Evolutionary conservation across 2,797 vertebrate genomes (phyloP).

Genomic region (Falco cherrug): DNA sequence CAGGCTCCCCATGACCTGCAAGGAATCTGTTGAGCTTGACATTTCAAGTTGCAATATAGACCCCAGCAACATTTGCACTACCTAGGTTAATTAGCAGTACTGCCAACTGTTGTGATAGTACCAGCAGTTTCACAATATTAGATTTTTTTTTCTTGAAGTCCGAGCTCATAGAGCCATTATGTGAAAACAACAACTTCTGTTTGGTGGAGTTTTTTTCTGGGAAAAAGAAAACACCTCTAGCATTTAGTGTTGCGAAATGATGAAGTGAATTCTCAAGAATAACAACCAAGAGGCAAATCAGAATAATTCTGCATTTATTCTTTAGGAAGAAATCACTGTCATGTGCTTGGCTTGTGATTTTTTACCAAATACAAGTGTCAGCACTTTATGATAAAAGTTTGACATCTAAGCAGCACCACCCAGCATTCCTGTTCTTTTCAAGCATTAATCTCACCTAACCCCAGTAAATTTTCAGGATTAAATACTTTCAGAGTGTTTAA

Average conservation of each 20-base stretch:
- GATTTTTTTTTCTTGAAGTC: not conserved
- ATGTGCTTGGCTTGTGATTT: not conserved
- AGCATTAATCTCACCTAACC: not conserved
- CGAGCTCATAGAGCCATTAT: not conserved
- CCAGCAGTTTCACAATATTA: not conserved
- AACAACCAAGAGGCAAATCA: not conserved
- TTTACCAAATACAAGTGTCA: not conserved
- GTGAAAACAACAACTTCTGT: not conserved
- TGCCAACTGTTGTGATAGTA: not conserved
- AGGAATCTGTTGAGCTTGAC: not conserved
- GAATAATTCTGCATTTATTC: not conserved
- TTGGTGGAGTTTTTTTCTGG: not conserved
- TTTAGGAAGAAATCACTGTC: not conserved
- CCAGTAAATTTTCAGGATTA: not conserved
- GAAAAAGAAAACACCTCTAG: not conserved
- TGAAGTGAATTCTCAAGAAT: not conserved
- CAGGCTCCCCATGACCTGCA: not conserved
- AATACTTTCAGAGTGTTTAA: not conserved
- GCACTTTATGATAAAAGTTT: not conserved
- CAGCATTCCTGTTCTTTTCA: not conserved
- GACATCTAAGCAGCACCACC: not conserved
- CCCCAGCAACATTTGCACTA: not conserved
- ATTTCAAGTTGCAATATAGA: not conserved
- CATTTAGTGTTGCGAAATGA: not conserved
- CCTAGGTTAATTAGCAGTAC: not conserved